Evolutionary conservation across 2,797 vertebrate species (phyloP).

Genomic region (Micromesistius poutassou): DNA sequence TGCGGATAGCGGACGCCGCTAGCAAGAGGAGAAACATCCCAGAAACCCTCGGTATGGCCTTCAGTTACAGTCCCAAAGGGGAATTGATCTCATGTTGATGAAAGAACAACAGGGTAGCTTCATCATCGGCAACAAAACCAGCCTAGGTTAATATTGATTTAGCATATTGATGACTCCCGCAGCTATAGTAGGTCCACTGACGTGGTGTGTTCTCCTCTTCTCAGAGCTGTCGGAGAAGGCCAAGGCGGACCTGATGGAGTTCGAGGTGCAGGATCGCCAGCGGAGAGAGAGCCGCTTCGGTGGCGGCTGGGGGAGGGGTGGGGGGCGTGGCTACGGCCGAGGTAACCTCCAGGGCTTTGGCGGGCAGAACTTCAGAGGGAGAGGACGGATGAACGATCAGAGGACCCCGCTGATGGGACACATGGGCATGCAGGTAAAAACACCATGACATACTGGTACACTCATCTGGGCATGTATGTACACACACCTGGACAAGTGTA

Average conservation of each 20-base stretch:
- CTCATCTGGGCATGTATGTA: background rate
- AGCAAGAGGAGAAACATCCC: slow-evolving; percentile 93
- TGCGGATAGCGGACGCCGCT: slow-evolving; percentile 85
- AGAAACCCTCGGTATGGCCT: slow-evolving; percentile 87
- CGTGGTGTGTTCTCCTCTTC: background rate
- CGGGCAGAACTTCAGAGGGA: slow-evolving; percentile 80
- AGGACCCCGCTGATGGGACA: slow-evolving; percentile 82
- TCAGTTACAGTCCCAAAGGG: background rate
- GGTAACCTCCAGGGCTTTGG: slow-evolving; percentile 63
- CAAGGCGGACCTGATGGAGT: slow-evolving; percentile 89
- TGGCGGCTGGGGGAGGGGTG: slow-evolving; percentile 73
- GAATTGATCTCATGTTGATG: background rate
- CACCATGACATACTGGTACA: background rate
- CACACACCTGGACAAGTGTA: too few relatives aligned
- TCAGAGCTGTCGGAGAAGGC: slow-evolving; percentile 95
- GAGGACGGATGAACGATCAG: slow-evolving; percentile 86
- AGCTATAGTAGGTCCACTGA: background rate
- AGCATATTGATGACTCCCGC: background rate
- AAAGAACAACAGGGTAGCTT: background rate
- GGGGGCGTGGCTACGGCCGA: slow-evolving; percentile 70
- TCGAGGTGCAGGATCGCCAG: slow-evolving; percentile 89
- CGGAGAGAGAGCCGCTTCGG: slow-evolving; percentile 83
- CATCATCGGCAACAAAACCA: background rate
- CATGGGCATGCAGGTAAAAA: slow-evolving; percentile 81
- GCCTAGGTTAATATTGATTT: background rate